phyloP scores from a whole-genome alignment of 1,140 invertebrate genomes.

The Eupristina koningsbergeri region DNA sequence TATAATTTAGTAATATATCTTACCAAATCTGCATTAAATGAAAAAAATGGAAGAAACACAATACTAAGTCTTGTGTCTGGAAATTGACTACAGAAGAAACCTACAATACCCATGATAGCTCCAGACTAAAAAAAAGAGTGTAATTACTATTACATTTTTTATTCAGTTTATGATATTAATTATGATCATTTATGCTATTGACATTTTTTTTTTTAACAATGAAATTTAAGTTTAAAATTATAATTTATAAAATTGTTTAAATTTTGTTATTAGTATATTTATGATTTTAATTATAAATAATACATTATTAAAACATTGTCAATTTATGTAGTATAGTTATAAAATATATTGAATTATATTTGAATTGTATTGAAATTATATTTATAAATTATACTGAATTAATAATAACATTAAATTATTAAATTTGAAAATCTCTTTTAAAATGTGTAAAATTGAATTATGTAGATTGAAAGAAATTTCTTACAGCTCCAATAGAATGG shows the following conservation, averaged over 20 bases:
- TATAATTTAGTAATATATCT: constrained; percentile 64
- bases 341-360: background rate
- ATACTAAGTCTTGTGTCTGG: constrained; percentile 90
- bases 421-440: background rate
- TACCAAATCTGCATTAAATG: constrained; percentile 88
- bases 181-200: background rate
- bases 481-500: constrained; percentile 92
- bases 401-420: constrained; percentile 42
- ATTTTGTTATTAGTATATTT: background rate
- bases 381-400: constrained; percentile 44
- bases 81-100: constrained; percentile 88
- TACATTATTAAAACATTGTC: background rate
- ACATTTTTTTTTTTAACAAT: too few species aligned
- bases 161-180: background rate
- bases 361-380: too few species aligned
- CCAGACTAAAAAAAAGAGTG: constrained; percentile 83
- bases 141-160: background rate
- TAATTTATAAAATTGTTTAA: too few species aligned
- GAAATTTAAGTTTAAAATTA: too few species aligned
- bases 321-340: background rate
- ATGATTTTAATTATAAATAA: background rate
- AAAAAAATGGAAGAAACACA: constrained; percentile 90
- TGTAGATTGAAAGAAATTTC: constrained; percentile 61
- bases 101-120: constrained; percentile 91
- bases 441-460: background rate